These are phyloP conservation scores for Pangasius mekongensis DNA, from an alignment of 2,797 vertebrate genomes.

Conservation along the genomic window DNA sequence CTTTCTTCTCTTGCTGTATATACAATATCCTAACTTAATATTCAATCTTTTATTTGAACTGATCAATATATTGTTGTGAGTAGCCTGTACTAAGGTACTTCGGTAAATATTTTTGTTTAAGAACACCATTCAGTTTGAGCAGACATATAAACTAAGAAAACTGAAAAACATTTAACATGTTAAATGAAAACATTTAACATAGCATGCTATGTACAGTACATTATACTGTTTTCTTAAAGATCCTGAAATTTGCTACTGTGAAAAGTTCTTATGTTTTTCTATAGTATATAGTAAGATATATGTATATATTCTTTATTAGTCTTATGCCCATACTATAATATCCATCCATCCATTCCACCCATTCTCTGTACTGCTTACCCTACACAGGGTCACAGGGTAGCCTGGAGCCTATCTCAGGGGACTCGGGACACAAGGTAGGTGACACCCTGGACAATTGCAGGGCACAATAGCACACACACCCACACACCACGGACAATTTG, in stretches of 20 bases:
- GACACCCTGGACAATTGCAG: too few species aligned
- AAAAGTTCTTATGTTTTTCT: neutral
- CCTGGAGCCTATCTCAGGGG: too few species aligned
- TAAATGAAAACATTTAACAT: neutral
- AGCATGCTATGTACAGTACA: neutral
- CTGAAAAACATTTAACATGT: too few species aligned
- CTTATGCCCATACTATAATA: neutral
- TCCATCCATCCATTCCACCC: too few species aligned
- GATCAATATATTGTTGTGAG: neutral
- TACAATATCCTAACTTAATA: neutral
- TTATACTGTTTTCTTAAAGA: neutral
- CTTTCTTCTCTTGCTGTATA: neutral
- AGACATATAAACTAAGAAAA: neutral
- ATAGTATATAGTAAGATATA: neutral
- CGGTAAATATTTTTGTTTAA: neutral
- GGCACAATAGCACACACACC: too few species aligned
- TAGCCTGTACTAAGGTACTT: neutral
- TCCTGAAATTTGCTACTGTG: neutral
- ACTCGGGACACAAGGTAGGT: too few species aligned
- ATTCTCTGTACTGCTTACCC: too few species aligned
- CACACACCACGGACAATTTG: too few species aligned
- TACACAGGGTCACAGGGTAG: too few species aligned
- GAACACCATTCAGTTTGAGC: neutral
- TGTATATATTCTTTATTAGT: too few species aligned
- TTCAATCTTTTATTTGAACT: neutral